A percentile compares a stretch with the other conserved stretches of the same genome.
Evolutionary conservation across 2,888 invertebrate genomes (phyloP).

Genomic region (Laspeyria flexula): DNA sequence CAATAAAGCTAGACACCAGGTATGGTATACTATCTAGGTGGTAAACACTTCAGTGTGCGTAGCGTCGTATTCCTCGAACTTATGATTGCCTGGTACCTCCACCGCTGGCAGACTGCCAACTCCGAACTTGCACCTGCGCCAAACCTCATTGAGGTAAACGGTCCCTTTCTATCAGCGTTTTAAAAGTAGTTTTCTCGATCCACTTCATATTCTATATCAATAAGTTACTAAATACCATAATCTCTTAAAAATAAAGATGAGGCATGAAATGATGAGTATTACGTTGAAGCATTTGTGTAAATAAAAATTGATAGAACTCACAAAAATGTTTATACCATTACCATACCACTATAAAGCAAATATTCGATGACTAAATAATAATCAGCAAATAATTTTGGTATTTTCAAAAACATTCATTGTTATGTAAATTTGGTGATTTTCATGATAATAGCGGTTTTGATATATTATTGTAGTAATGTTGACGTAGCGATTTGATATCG

Average conservation of each 20-base stretch:
- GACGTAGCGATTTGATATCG: slow-evolving; percentile 25
- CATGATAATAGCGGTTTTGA: slow-evolving; percentile 22
- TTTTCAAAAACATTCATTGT: slow-evolving; percentile 29
- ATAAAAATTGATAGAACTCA: too few relatives aligned
- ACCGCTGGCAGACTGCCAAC: slow-evolving; percentile 33
- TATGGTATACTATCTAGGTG: not conserved
- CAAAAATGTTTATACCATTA: too few relatives aligned
- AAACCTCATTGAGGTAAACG: slow-evolving; percentile 21
- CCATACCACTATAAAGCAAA: too few relatives aligned
- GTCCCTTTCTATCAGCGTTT: slow-evolving; percentile 3
- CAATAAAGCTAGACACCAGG: too few relatives aligned
- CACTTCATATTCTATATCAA: not conserved
- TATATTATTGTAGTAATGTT: slow-evolving; percentile 24
- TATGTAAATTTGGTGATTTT: slow-evolving; percentile 28
- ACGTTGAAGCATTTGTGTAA: not conserved
- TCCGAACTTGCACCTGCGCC: slow-evolving; percentile 28
- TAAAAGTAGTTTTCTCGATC: not conserved
- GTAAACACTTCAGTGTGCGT: slow-evolving; percentile 8
- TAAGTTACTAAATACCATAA: too few relatives aligned
- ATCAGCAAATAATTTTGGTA: slow-evolving; percentile 18
- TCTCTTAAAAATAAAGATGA: too few relatives aligned
- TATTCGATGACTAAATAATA: slow-evolving; percentile 5
- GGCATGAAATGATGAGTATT: too few relatives aligned
- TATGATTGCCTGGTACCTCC: slow-evolving; percentile 30
- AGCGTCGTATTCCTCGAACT: slow-evolving; percentile 16